A percentile compares a stretch with the other conserved stretches of the same genome.
Evolutionary conservation across 2,888 invertebrate genomes (phyloP).

Genomic region (Eupithecia subfuscata): DNA sequence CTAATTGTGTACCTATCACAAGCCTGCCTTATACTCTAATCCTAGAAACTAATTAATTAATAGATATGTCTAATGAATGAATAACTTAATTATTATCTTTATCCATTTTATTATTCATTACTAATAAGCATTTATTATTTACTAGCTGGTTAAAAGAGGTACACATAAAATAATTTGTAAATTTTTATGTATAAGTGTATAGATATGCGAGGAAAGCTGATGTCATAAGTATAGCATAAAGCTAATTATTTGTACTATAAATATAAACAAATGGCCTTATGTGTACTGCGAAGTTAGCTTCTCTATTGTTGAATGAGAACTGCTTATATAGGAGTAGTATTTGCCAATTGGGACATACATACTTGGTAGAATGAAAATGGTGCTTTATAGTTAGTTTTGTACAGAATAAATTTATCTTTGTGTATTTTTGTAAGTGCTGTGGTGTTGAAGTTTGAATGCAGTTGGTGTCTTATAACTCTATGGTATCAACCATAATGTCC

Average conservation of each 20-base stretch:
- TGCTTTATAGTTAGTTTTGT: conserved; percentile 83
- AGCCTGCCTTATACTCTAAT: conserved; percentile 62
- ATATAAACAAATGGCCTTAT: conserved; percentile 62
- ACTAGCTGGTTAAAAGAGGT: conserved; percentile 79
- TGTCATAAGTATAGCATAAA: conserved; percentile 42
- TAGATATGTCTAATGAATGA: conserved; percentile 13
- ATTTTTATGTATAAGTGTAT: conserved; percentile 47
- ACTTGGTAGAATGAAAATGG: conserved; percentile 77
- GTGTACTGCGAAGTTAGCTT: conserved; percentile 57
- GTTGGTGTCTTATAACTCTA: conserved; percentile 22
- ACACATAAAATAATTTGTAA: conserved; percentile 79
- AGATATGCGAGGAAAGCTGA: conserved; percentile 38
- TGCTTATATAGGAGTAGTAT: conserved; percentile 44
- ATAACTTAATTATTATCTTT: conserved; percentile 18
- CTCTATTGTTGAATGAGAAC: conserved; percentile 46
- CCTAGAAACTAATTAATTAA: conserved; percentile 21
- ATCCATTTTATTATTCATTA: conserved; percentile 24
- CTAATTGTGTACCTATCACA: conserved; percentile 49
- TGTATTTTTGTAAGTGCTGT: conserved; percentile 75
- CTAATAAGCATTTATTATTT: conserved; percentile 32
- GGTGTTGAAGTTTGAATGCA: conserved; percentile 53
- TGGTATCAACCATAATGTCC: conserved; percentile 28
- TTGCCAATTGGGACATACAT: conserved; percentile 58
- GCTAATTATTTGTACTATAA: conserved; percentile 45
- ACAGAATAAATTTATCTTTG: conserved; percentile 81